Evolutionary conservation across 2,797 vertebrate species (phyloP), one percentile per base, ranked within the genome.

Genomic region (Pseudopleuronectes americanus): DNA sequence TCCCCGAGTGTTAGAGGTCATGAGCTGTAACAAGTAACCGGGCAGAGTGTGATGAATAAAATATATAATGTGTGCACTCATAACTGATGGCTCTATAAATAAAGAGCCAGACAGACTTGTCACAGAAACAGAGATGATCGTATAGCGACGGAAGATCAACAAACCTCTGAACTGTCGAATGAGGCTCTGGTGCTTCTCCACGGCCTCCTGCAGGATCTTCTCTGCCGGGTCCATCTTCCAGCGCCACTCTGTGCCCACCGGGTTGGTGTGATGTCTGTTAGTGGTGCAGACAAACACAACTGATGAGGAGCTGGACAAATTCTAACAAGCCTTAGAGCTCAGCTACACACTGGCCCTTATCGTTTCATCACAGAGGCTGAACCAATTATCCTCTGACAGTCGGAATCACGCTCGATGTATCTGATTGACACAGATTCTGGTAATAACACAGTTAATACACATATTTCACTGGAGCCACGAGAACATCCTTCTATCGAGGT

Each of bases 161-260:
- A 64, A 90, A 99, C 97, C 98, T 97, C 93, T 96, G 90, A 99
- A 99, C 78, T 98, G 96, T 43, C 92, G 95, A 60, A 99, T 97
- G 96, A 99, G 95, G 84, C 83, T 95, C 90, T 93, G 95, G 77
- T 99, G 97, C 78, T 96, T 96, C 81, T 96, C 95, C 13, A 97
- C 19, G 4, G 96, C 94, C 17, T 96, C 96, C 77, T 94, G 87
- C 61, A 99, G 86, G 88, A 99, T 99, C 77, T 93, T 80, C 75
- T 98, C 96, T 0, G 97, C 96, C 1, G 94, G 95, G 87, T 99
- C 97, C 96, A 96, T 96, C 81, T 97, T 97, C 98, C 97, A 99
- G 21, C 91, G 93, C 97, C 97, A 99, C 78, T 97, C 97, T 0
- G 96, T 98, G 59, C 97, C 97, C 85, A 98, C 97, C 0, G 97